Conservation (phyloP, 1,140 invertebrate genomes). For the Cydia strobilella region DNA sequence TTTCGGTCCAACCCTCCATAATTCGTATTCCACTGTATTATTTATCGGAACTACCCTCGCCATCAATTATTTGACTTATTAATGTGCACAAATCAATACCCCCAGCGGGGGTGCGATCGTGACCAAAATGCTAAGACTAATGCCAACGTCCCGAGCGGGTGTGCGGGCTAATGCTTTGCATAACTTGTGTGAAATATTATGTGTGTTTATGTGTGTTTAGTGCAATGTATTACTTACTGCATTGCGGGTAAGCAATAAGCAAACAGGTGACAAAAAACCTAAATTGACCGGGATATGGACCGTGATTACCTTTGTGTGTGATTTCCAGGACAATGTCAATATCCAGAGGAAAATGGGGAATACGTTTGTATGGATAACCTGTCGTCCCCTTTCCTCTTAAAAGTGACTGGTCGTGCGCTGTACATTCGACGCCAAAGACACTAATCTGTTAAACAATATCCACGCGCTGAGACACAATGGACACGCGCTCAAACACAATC, state of each 20-base stretch:
- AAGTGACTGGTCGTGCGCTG: too few relatives aligned
- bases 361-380: too few relatives aligned
- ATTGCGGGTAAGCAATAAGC: neutral
- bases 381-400: too few relatives aligned
- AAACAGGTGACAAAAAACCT: too few relatives aligned
- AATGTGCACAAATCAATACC: constrained; percentile 29
- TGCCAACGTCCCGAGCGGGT: constrained; percentile 4
- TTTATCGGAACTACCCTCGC: neutral
- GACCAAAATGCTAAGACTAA: neutral
- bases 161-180: constrained; percentile 24
- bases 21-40: constrained; percentile 21
- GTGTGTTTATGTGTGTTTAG: neutral
- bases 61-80: constrained; percentile 31
- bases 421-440: too few relatives aligned
- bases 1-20: neutral
- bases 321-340: too few relatives aligned
- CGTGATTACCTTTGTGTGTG: too few relatives aligned
- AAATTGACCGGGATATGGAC: too few relatives aligned
- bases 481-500: too few relatives aligned
- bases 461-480: too few relatives aligned
- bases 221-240: neutral
- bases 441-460: too few relatives aligned
- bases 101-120: constrained; percentile 12
- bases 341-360: too few relatives aligned
- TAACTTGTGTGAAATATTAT: neutral